phyloP scores from a whole-genome alignment of 1,140 invertebrate species.

The Hylaeus anthracinus region DNA sequence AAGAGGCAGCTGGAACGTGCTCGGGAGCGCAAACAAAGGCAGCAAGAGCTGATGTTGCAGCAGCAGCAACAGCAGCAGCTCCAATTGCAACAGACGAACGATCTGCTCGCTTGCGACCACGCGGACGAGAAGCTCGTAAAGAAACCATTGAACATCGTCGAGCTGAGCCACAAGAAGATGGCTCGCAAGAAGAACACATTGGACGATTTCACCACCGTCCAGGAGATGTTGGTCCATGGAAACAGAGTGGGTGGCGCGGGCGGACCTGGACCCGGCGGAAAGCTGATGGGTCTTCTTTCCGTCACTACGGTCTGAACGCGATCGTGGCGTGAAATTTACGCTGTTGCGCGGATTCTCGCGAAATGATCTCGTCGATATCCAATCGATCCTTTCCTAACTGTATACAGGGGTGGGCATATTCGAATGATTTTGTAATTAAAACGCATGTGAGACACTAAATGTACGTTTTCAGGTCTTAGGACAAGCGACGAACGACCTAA shows the following conservation, averaged over 20 bases:
- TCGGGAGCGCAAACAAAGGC: conserved; percentile 84
- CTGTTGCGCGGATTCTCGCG: background rate
- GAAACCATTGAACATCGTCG: conserved; percentile 71
- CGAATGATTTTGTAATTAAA: no score
- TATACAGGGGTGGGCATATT: no score
- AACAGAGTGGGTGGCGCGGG: conserved; percentile 75
- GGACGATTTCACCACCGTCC: conserved; percentile 79
- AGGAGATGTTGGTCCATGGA: conserved; percentile 80
- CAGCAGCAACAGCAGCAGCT: conserved; percentile 70
- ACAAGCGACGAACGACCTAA: no score
- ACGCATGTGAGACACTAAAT: no score
- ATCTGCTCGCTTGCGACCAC: conserved; percentile 72
- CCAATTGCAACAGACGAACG: conserved; percentile 67
- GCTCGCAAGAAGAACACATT: conserved; percentile 75
- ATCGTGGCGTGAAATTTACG: background rate
- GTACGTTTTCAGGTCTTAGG: no score
- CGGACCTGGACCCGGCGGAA: conserved; percentile 76
- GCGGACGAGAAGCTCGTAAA: conserved; percentile 77
- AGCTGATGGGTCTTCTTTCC: conserved; percentile 81
- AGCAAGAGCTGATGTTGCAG: conserved; percentile 76
- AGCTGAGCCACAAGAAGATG: conserved; percentile 75
- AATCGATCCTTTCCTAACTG: background rate
- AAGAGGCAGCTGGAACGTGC: conserved; percentile 88
- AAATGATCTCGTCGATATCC: background rate
- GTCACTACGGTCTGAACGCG: conserved; percentile 81